Base-by-base conservation (phyloP, 37 sponge, comb jelly and placozoan species). In the Diacarnus erythraeanus region DNA sequence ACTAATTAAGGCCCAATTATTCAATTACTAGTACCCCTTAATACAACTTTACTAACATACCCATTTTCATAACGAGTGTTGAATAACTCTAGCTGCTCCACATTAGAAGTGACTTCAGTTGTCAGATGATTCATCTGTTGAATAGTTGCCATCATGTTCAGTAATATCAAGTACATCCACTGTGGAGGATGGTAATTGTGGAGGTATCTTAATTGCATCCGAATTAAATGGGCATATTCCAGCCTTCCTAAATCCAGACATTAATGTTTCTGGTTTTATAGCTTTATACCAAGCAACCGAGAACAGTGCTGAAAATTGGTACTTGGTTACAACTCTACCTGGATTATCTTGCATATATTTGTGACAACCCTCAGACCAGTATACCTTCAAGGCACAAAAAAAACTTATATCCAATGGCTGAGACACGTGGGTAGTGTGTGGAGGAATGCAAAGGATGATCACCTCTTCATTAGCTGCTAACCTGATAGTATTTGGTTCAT, bases 241-340 rank as follows among this genome's bases (percentile, higher is more conserved):
- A 30, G 43, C 33, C 34, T 25, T 34, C 25, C 70, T 20, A 43
- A 85, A 85, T 21, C 86, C 86, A 70, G 43, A 38, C 23, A 59
- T 30, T 17, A 85, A 61, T 12, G 41, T 77, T 27, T 33, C 18
- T 29, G 74, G 71, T 9, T 27, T 76, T 38, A 79, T 64, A 22
- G 77, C 68, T 41, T 71, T 47, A 17, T 38, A 43, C 86, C 86
- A 85, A 25, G 86, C 78, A 1, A 77, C 34, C 29, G 65, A 63
- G 26, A 85, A 68, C 3, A 85, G 56, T 30, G 23, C 1, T n/a
- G 54, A 72, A 40, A 81, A 81, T 15, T 67, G 39, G n/a, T 81
- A 69, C 8, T 25, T 60, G 4, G 61, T 60, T 4, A 60, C 22
- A 25, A 60, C 61, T 5, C 27, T 17, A 26, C 26, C 61, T 26